These are phyloP conservation scores for Eumaeus atala DNA, from an alignment of 1,140 invertebrate species.

Conservation along the genomic window DNA sequence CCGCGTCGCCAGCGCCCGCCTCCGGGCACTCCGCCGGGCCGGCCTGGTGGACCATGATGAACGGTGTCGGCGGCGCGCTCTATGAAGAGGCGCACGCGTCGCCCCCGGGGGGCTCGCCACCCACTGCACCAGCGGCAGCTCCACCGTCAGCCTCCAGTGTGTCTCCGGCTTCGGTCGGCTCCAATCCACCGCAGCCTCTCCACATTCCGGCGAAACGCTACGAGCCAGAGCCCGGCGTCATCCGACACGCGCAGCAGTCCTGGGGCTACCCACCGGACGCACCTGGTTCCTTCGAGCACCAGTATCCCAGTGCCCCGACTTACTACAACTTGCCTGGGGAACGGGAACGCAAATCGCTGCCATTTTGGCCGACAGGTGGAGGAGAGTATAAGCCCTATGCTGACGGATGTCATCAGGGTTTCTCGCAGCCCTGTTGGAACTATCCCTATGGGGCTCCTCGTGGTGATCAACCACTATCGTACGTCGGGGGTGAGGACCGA, in stretches of 20 bases:
- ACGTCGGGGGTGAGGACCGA: constrained; percentile 80
- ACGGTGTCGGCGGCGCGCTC: constrained; percentile 75
- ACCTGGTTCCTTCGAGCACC: constrained; percentile 79
- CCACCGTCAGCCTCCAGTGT: constrained; percentile 80
- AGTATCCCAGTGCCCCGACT: constrained; percentile 82
- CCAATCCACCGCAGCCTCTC: constrained; percentile 76
- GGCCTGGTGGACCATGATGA: constrained; percentile 89
- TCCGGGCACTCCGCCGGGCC: constrained; percentile 86
- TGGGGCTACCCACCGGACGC: constrained; percentile 83
- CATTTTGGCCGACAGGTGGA: constrained; percentile 80
- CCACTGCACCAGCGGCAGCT: constrained; percentile 68
- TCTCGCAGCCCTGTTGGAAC: constrained; percentile 83
- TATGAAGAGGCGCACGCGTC: constrained; percentile 85
- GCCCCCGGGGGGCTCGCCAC: constrained; percentile 71
- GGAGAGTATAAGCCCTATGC: constrained; percentile 79
- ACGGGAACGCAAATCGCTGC: constrained; percentile 78
- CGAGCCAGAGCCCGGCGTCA: constrained; percentile 81
- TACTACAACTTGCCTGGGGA: constrained; percentile 86
- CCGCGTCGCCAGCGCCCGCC: constrained; percentile 83
- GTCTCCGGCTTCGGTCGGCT: constrained; percentile 80
- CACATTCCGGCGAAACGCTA: constrained; percentile 90
- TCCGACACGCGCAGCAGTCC: constrained; percentile 82
- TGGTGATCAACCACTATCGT: constrained; percentile 79
- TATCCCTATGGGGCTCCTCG: constrained; percentile 80
- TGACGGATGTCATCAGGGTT: constrained; percentile 82